Percentiles rank a stretch among this genome's conserved stretches.
phyloP scores from a whole-genome alignment of 2,888 invertebrate genomes.

The Nephrotoma appendiculata region DNA sequence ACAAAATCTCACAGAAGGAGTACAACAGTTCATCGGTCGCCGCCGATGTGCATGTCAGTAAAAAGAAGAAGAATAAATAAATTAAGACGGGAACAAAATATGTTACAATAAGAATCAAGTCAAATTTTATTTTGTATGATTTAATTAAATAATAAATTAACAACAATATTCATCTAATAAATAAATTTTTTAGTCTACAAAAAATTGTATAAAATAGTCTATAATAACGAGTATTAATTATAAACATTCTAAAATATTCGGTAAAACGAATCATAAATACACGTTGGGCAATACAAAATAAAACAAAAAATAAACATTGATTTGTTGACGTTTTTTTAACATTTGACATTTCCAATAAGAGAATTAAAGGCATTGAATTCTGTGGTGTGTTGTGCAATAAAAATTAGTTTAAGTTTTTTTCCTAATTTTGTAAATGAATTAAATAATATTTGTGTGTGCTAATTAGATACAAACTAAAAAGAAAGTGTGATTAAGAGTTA shows the following conservation, averaged over 20 bases:
- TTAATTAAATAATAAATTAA: slow-evolving; percentile 19
- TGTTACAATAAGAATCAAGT: background rate
- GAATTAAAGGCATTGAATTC: background rate
- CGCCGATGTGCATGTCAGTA: slow-evolving; percentile 31
- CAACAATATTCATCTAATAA: background rate
- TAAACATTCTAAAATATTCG: background rate
- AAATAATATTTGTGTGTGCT: background rate
- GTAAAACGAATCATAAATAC: background rate
- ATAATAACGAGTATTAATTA: background rate
- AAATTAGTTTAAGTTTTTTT: background rate
- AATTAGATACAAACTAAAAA: background rate
- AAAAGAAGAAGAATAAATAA: slow-evolving; percentile 37
- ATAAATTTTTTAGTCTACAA: background rate
- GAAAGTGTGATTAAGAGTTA: background rate
- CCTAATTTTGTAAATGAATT: slow-evolving; percentile 1
- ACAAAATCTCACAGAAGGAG: slow-evolving; percentile 64
- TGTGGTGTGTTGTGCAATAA: background rate
- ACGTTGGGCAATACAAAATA: background rate
- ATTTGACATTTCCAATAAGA: background rate
- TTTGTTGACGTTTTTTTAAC: background rate
- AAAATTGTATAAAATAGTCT: background rate
- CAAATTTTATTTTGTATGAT: background rate
- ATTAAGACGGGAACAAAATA: background rate
- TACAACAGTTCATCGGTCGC: slow-evolving; percentile 34
- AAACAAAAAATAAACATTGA: background rate